phyloP scores from a whole-genome alignment of 2,888 invertebrate species.

The Callinectes sapidus region DNA sequence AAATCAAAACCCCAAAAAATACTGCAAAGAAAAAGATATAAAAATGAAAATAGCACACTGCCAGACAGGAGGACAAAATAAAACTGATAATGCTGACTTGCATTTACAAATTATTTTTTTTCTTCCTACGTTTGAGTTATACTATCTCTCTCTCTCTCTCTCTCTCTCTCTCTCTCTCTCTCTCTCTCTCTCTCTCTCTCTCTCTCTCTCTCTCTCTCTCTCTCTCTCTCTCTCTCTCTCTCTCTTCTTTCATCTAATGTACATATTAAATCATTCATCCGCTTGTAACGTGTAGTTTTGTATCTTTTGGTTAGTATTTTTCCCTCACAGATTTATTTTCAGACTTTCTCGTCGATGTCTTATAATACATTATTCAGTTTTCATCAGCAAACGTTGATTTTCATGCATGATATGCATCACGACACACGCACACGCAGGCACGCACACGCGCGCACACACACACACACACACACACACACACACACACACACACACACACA shows the following conservation, averaged over 20 bases:
- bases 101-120: too few relatives aligned
- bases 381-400: neutral
- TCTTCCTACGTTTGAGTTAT: too few relatives aligned
- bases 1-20: neutral
- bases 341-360: neutral
- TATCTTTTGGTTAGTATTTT: neutral
- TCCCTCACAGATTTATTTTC: neutral
- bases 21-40: neutral
- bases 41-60: neutral
- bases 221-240: conserved; percentile 16
- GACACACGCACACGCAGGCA: conserved; percentile 5
- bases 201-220: conserved; percentile 41
- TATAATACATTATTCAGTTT: neutral
- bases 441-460: conserved; percentile 7
- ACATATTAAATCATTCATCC: neutral
- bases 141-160: neutral
- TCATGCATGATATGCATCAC: neutral
- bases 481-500: conserved; percentile 37
- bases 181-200: conserved; percentile 38
- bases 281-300: neutral
- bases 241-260: neutral
- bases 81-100: too few relatives aligned
- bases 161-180: conserved; percentile 28
- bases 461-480: conserved; percentile 36
- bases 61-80: neutral